Conservation (phyloP, 2,797 vertebrate genomes). For the Semotilus atromaculatus region DNA sequence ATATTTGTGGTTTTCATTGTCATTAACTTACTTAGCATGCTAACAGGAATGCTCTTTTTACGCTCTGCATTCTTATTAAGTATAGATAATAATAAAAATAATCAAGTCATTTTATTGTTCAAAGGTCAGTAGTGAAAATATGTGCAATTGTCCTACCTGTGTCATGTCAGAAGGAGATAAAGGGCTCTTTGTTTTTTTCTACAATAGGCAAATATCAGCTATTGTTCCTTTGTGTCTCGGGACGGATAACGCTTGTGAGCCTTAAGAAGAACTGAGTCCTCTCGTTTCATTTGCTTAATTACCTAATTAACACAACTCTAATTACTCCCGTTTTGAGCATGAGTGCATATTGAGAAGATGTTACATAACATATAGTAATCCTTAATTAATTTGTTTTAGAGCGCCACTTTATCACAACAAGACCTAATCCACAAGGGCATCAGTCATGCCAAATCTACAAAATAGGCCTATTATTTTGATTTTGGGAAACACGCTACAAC, state of each 20-base stretch:
- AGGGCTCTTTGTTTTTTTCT: slow-evolving; percentile 56
- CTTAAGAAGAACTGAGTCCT: slow-evolving; percentile 72
- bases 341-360: slow-evolving; percentile 68
- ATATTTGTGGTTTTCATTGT: background rate
- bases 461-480: slow-evolving; percentile 50
- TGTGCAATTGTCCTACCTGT: slow-evolving; percentile 30
- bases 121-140: slow-evolving; percentile 26
- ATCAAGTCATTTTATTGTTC: background rate
- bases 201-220: slow-evolving; percentile 38
- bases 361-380: slow-evolving; percentile 78
- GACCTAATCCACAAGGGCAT: slow-evolving; percentile 68
- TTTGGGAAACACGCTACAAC: slow-evolving; percentile 34
- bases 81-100: slow-evolving; percentile 5
- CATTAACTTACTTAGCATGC: background rate
- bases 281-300: slow-evolving; percentile 82
- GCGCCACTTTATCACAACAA: slow-evolving; percentile 68
- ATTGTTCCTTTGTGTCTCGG: slow-evolving; percentile 54
- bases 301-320: slow-evolving; percentile 82
- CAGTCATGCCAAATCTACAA: slow-evolving; percentile 61
- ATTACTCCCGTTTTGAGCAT: slow-evolving; percentile 78
- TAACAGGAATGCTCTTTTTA: background rate
- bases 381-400: slow-evolving; percentile 77
- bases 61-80: slow-evolving; percentile 5
- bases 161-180: slow-evolving; percentile 46
- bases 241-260: slow-evolving; percentile 63